Evolutionary conservation across 2,797 vertebrate species (phyloP).

Genomic region (Nothura maculosa): DNA sequence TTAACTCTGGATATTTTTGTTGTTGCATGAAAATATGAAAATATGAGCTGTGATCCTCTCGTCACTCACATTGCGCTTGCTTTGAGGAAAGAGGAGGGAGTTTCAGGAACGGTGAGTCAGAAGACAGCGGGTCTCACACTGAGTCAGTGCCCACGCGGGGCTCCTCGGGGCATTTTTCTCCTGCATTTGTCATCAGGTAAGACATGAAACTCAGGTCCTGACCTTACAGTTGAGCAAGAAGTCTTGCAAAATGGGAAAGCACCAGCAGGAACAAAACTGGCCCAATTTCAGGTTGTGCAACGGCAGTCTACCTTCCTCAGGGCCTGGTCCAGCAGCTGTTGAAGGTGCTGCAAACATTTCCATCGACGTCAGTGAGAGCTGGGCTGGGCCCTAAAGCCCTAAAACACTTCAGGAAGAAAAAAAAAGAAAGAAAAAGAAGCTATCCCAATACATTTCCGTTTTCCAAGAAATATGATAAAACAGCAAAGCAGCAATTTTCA

Average conservation of each 20-base stretch:
- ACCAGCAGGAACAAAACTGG: not conserved
- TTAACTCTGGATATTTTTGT: not conserved
- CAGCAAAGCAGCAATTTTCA: not conserved
- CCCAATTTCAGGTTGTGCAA: not conserved
- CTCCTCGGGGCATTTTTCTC: not conserved
- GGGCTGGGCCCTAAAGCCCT: not conserved
- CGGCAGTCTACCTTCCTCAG: not conserved
- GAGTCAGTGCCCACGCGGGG: not conserved
- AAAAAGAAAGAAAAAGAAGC: not conserved
- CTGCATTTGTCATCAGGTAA: not conserved
- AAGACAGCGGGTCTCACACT: not conserved
- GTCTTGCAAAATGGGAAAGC: not conserved
- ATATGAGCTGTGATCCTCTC: not conserved
- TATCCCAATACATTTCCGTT: not conserved
- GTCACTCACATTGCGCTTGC: not conserved
- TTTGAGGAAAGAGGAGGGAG: not conserved
- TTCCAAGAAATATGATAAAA: not conserved
- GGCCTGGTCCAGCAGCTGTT: not conserved
- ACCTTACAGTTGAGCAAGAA: not conserved
- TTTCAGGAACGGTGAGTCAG: not conserved
- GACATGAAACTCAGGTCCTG: not conserved
- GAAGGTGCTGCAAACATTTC: not conserved
- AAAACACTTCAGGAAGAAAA: not conserved
- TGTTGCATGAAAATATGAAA: not conserved
- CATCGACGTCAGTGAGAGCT: not conserved